Evolutionary conservation across 1,140 invertebrate genomes (phyloP).

Genomic region (Sminthurinus signatus): DNA sequence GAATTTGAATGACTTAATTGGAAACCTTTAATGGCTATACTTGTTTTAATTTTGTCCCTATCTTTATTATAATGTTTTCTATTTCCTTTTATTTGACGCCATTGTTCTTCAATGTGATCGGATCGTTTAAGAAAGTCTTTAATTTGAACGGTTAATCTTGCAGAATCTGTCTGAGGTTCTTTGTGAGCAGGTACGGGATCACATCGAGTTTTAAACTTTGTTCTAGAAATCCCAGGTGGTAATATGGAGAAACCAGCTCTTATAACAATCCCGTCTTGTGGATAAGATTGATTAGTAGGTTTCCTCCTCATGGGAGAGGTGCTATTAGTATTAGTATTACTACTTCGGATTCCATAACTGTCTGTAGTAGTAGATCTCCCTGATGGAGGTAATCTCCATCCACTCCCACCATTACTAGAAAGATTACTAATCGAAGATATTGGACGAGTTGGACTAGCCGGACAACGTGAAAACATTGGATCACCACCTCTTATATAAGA

Average conservation of each 20-base stretch:
- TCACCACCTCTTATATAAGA: slow-evolving; percentile 14
- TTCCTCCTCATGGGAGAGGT: neutral
- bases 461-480: slow-evolving; percentile 20
- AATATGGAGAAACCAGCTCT: slow-evolving; percentile 72
- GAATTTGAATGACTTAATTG: slow-evolving; percentile 35
- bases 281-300: neutral
- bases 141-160: slow-evolving; percentile 65
- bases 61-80: slow-evolving; percentile 20
- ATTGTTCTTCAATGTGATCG: slow-evolving; percentile 78
- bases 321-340: neutral
- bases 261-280: slow-evolving; percentile 65
- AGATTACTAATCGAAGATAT: neutral
- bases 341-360: neutral
- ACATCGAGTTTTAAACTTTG: slow-evolving; percentile 38
- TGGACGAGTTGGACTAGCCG: slow-evolving; percentile 15
- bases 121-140: slow-evolving; percentile 70
- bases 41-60: neutral
- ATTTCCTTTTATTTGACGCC: slow-evolving; percentile 52
- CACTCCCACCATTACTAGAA: neutral
- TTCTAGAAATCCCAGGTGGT: slow-evolving; percentile 50
- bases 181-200: slow-evolving; percentile 62
- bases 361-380: neutral
- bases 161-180: slow-evolving; percentile 65
- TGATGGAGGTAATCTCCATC: neutral
- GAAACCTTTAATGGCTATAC: slow-evolving; percentile 28